These are phyloP conservation scores for Anser cygnoides DNA, from an alignment of 2,113 vertebrate species.

Conservation along the genomic window DNA sequence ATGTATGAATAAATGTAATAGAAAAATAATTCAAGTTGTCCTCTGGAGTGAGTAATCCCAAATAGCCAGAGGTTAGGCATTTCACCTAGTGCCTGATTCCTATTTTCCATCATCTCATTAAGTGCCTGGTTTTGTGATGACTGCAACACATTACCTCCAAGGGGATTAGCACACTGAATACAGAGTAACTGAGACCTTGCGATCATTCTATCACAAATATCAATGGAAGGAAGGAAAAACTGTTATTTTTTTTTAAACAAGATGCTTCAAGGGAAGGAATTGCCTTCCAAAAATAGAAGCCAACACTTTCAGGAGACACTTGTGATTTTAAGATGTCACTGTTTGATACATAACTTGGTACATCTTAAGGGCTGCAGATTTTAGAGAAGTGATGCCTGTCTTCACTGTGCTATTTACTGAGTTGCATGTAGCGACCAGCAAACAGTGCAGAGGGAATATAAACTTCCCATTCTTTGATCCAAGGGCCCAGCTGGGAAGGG, in stretches of 20 bases:
- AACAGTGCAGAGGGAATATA: background rate
- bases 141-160: accelerated
- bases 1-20: background rate
- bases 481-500: background rate
- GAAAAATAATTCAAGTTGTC: background rate
- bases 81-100: background rate
- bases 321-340: background rate
- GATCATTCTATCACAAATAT: background rate
- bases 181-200: background rate
- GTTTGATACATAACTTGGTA: background rate
- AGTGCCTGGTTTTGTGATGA: background rate
- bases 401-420: background rate
- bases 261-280: background rate
- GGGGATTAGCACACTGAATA: background rate
- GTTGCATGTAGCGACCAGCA: accelerated
- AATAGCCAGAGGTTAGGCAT: background rate
- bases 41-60: background rate
- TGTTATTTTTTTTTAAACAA: background rate
- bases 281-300: slow-evolving; percentile 11
- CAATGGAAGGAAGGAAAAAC: background rate
- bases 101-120: slow-evolving; percentile 10
- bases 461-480: background rate
- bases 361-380: background rate
- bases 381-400: background rate
- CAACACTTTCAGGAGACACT: background rate